phyloP scores from a whole-genome alignment of 2,888 invertebrate species.

The Cephus pygmeus region DNA sequence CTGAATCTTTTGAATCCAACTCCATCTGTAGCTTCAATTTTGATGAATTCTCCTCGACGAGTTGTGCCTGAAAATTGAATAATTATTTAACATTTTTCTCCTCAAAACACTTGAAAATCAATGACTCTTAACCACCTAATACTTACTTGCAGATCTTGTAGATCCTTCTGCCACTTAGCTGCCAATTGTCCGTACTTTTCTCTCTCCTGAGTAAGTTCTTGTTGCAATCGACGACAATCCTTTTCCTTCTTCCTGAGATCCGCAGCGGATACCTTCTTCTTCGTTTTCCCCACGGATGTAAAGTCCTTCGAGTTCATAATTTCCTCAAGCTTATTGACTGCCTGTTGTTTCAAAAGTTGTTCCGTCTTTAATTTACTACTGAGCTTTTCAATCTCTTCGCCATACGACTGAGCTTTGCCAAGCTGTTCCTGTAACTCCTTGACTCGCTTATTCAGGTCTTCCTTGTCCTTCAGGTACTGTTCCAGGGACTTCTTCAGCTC shows the following conservation, averaged over 20 bases:
- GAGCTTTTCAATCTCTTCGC: conserved; percentile 85
- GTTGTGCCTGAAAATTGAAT: conserved; percentile 74
- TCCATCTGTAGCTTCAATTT: conserved; percentile 92
- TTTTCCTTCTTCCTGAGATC: conserved; percentile 91
- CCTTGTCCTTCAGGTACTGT: conserved; percentile 79
- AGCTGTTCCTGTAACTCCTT: conserved; percentile 84
- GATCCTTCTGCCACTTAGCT: conserved; percentile 84
- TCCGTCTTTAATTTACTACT: conserved; percentile 87
- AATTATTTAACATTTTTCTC: not conserved
- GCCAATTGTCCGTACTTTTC: conserved; percentile 93
- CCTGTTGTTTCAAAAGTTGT: conserved; percentile 89
- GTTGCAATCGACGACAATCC: conserved; percentile 93
- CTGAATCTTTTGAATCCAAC: conserved; percentile 95
- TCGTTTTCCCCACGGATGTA: conserved; percentile 80
- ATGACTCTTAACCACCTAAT: not conserved
- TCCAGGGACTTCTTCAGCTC: conserved; percentile 78
- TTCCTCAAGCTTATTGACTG: conserved; percentile 97
- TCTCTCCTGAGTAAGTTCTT: conserved; percentile 92
- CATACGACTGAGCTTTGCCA: conserved; percentile 73
- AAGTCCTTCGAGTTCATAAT: conserved; percentile 94
- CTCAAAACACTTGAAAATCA: not conserved
- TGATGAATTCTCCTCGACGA: conserved; percentile 83
- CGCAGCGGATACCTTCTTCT: conserved; percentile 82
- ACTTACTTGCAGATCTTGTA: conserved; percentile 77
- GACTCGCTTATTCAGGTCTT: conserved; percentile 82